phyloP scores from a whole-genome alignment of 1,140 invertebrate species.

The Matsumurasca onukii region DNA sequence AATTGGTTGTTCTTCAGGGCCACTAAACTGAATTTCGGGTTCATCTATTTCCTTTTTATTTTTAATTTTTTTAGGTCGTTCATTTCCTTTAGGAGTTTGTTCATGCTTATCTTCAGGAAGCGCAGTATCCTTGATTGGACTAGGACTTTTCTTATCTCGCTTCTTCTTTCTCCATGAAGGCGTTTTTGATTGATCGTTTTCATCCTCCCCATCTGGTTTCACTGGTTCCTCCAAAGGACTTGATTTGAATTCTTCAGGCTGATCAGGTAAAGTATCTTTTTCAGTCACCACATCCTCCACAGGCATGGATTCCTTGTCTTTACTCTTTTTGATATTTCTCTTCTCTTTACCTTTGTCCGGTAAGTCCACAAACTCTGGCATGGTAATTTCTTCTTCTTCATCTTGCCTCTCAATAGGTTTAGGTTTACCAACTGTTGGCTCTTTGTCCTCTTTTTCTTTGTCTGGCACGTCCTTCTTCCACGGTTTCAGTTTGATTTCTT shows the following conservation, averaged over 20 bases:
- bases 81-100: conserved; percentile 37
- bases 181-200: conserved; percentile 12
- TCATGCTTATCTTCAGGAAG: conserved; percentile 37
- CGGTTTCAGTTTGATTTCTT: conserved; percentile 41
- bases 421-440: conserved; percentile 34
- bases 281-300: background rate
- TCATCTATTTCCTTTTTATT: conserved; percentile 35
- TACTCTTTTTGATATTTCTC: conserved; percentile 20
- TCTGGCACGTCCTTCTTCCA: conserved; percentile 36
- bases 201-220: background rate
- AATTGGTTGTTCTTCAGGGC: conserved; percentile 30
- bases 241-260: background rate
- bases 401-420: conserved; percentile 37
- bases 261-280: background rate
- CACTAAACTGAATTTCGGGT: no score
- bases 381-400: conserved; percentile 33
- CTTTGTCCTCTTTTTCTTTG: conserved; percentile 28
- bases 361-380: conserved; percentile 24
- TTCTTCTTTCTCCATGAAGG: conserved; percentile 19
- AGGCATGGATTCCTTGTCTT: background rate
- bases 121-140: conserved; percentile 33
- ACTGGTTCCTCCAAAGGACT: background rate
- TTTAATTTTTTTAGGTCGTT: conserved; percentile 30
- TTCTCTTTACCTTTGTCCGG: conserved; percentile 32
- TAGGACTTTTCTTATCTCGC: conserved; percentile 33